Conservation (phyloP, 2,113 vertebrate genomes). For the Cyprinodon tularosa region DNA sequence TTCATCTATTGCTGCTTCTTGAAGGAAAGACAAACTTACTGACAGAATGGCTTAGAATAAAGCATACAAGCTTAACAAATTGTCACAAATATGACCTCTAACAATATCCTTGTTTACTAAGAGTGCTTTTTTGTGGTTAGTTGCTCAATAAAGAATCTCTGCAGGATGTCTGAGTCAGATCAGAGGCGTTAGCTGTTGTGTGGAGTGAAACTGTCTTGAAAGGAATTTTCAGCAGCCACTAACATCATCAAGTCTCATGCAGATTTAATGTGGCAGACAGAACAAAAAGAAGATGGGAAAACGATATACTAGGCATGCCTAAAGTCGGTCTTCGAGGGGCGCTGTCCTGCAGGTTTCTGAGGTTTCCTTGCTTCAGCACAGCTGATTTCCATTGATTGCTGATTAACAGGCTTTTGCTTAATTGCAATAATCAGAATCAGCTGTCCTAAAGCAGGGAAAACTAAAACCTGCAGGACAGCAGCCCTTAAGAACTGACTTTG, state of each 20-base stretch:
- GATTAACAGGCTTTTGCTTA: no score
- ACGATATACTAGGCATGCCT: no score
- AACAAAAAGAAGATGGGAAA: background rate
- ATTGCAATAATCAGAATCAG: no score
- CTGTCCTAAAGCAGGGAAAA: no score
- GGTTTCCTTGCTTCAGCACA: no score
- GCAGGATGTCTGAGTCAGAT: background rate
- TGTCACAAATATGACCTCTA: background rate
- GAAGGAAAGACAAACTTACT: constrained; percentile 35
- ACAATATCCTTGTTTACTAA: constrained; percentile 7
- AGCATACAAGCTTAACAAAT: background rate
- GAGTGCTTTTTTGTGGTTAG: background rate
- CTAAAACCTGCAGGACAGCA: no score
- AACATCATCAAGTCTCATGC: background rate
- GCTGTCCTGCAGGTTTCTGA: no score
- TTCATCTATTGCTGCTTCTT: constrained; percentile 24
- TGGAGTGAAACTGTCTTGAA: background rate
- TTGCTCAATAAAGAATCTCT: background rate
- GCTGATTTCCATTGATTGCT: no score
- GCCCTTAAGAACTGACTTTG: no score
- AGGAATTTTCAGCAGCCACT: background rate
- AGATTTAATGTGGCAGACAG: background rate
- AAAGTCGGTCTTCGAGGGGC: no score
- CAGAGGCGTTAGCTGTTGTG: background rate
- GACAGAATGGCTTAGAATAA: constrained; percentile 25